Percentiles rank a stretch among this genome's conserved stretches.
Conservation (phyloP, 2,888 invertebrate species). For the Alsophila aescularia region DNA sequence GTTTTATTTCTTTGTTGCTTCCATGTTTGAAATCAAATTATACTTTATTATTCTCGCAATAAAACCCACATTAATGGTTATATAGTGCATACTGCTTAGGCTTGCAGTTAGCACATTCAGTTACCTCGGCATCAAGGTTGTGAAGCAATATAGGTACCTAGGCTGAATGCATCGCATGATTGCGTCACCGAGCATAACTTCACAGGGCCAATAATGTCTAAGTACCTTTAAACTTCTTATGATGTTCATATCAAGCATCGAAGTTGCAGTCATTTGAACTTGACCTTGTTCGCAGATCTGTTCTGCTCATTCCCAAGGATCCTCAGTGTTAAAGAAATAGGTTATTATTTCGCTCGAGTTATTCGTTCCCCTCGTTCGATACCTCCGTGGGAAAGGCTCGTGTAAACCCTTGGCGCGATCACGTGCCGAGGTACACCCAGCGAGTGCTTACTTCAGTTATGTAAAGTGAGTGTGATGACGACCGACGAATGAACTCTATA, state of each 20-base stretch:
- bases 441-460: conserved; percentile 70
- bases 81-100: conserved; percentile 57
- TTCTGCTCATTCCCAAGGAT: conserved; percentile 43
- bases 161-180: conserved; percentile 67
- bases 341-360: conserved; percentile 57
- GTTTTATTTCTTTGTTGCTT: background rate
- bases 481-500: conserved; percentile 78
- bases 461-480: conserved; percentile 76
- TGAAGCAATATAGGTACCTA: conserved; percentile 69
- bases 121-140: conserved; percentile 76
- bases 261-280: conserved; percentile 39
- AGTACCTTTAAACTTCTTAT: conserved; percentile 8
- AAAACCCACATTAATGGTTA: conserved; percentile 23
- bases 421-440: conserved; percentile 67
- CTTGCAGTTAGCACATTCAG: conserved; percentile 67
- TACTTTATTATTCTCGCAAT: conserved; percentile 15
- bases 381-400: conserved; percentile 67
- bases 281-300: conserved; percentile 46
- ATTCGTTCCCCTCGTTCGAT: conserved; percentile 52
- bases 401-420: conserved; percentile 42
- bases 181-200: conserved; percentile 52
- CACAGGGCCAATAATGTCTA: conserved; percentile 5
- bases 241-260: background rate
- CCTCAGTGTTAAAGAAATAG: conserved; percentile 54
- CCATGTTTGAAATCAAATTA: background rate